These are phyloP conservation scores for Theocolax elegans DNA, from an alignment of 1,140 invertebrate species.

Conservation along the genomic window DNA sequence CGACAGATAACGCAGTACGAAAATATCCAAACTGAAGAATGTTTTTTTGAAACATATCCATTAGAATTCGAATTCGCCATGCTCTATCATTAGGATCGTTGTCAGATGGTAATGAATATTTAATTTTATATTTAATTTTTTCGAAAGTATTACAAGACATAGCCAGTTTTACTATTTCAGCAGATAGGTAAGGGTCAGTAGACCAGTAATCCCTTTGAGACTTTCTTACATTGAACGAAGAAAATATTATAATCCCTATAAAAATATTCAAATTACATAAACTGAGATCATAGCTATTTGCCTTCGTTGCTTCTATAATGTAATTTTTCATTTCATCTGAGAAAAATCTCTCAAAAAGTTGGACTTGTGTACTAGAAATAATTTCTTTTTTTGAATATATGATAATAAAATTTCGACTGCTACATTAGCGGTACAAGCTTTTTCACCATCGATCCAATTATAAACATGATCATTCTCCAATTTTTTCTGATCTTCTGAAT, in stretches of 20 bases:
- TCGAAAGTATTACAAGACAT: slow-evolving; percentile 8
- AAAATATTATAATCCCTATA: slow-evolving; percentile 14
- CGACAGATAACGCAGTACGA: slow-evolving; percentile 14
- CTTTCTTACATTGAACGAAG: slow-evolving; percentile 17
- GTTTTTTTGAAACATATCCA: slow-evolving; percentile 32
- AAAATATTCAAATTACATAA: background rate
- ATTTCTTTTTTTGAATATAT: slow-evolving; percentile 13
- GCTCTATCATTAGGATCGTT: slow-evolving; percentile 19
- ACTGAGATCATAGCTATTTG: background rate
- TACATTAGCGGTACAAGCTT: background rate
- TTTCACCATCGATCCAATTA: slow-evolving; percentile 1
- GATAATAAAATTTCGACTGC: background rate
- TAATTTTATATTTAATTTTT: slow-evolving; percentile 8
- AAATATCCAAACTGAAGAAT: slow-evolving; percentile 35
- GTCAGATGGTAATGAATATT: background rate
- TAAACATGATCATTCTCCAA: background rate
- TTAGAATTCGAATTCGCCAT: background rate
- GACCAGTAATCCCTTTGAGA: background rate
- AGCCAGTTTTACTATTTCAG: background rate
- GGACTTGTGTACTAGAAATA: background rate
- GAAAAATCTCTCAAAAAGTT: slow-evolving; percentile 29
- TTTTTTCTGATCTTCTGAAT: background rate
- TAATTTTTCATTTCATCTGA: slow-evolving; percentile 16
- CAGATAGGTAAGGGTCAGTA: background rate
- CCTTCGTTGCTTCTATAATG: slow-evolving; percentile 2